These are phyloP conservation scores for Mythimna lalbum DNA, from an alignment of 2,888 invertebrate genomes.

Conservation along the genomic window DNA sequence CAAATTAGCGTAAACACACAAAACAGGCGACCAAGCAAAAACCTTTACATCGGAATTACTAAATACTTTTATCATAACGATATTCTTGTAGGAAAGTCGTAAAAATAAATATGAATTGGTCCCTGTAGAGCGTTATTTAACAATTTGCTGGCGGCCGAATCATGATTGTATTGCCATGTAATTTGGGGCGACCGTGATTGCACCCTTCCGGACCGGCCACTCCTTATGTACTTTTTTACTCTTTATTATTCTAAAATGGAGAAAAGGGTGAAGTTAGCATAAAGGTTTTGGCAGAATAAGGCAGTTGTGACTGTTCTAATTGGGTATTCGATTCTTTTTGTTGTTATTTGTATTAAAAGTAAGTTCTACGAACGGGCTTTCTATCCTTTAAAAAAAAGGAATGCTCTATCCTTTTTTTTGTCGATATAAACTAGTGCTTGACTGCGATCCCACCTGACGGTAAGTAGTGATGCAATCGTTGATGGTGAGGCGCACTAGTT, in stretches of 20 bases:
- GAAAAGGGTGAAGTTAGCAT: conserved; percentile 35
- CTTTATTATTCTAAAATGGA: conserved; percentile 54
- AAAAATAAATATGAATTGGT: conserved; percentile 63
- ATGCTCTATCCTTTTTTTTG: no score
- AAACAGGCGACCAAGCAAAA: conserved; percentile 2
- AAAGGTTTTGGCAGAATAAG: conserved; percentile 29
- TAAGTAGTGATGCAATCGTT: no score
- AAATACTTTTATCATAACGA: conserved; percentile 52
- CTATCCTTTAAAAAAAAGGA: no score
- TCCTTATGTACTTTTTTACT: conserved; percentile 42
- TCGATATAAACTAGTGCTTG: no score
- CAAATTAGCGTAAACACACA: background rate
- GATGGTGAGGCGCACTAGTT: no score
- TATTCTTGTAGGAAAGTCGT: conserved; percentile 51
- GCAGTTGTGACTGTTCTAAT: conserved; percentile 12
- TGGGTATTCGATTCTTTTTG: background rate
- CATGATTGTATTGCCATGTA: conserved; percentile 61
- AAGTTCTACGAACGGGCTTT: no score
- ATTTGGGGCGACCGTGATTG: conserved; percentile 61
- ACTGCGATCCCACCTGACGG: no score
- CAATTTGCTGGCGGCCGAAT: conserved; percentile 55
- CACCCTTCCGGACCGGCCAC: conserved; percentile 57
- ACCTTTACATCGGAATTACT: conserved; percentile 21
- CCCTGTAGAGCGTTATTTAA: conserved; percentile 55
- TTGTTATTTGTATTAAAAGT: no score